Conservation (phyloP, 2,113 vertebrate species). For the Cephalopterus ornatus region DNA sequence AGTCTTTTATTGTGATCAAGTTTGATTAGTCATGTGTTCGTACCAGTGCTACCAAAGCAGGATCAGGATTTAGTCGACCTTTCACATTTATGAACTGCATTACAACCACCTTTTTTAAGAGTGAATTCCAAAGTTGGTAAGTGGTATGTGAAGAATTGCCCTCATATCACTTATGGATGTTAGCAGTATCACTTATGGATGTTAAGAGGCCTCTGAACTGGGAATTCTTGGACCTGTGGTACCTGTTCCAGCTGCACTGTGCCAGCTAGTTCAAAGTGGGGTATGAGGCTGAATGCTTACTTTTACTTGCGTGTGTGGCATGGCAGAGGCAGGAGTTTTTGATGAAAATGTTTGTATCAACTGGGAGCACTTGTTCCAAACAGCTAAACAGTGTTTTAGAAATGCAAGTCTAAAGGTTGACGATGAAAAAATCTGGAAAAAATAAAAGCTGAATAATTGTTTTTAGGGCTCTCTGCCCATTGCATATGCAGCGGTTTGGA, state of each 20-base stretch:
- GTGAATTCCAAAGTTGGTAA: background rate
- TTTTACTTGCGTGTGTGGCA: background rate
- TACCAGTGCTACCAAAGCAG: background rate
- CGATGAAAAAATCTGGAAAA: background rate
- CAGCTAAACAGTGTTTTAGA: background rate
- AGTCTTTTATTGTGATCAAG: background rate
- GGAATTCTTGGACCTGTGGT: background rate
- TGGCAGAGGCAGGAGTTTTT: background rate
- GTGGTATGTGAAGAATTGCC: background rate
- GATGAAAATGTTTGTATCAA: background rate
- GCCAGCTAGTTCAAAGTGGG: background rate
- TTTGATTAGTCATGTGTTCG: background rate
- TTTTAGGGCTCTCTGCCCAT: background rate
- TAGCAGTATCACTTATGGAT: background rate
- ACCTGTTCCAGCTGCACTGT: background rate
- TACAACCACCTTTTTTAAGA: background rate
- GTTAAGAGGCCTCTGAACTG: background rate
- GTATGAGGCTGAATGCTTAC: background rate
- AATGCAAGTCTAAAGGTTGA: background rate
- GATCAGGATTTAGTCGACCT: background rate
- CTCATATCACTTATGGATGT: background rate
- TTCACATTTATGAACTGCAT: background rate
- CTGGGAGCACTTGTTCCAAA: background rate
- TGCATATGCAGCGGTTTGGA: background rate
- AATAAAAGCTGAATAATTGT: background rate